Evolutionary conservation across 2,888 invertebrate species (phyloP), one percentile per base, ranked within the genome.

Genomic region (Alloplasta piceator): DNA sequence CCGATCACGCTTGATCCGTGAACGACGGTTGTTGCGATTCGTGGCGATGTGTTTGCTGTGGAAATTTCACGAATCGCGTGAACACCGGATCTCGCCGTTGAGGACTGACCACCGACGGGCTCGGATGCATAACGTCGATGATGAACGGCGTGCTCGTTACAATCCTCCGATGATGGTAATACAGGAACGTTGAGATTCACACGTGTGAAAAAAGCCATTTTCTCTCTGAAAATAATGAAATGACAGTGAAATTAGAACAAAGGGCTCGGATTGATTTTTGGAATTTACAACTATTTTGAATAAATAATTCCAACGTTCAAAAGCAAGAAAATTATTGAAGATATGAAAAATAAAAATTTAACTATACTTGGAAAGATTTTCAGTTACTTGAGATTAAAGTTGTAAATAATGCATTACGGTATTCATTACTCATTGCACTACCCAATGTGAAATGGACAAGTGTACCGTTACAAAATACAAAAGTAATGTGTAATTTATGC

Each of bases 201-300:
- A 87, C 96, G 95, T 0, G 98, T 98, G 92, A 98, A 98, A 93
- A 98, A 98, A 55, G 98, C 98, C 96, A 98, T 98, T 93, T 98
- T 98, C 93, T 98, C 98, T 93, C 98, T 98, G 93, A 41, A 94
- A 94, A 90, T 68, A 26, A 73, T 81, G 63, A 76, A 75, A 93
- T 50, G 93, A 93, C 90, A 82, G 78, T 75, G 71, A 63, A 48
- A 56, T n/a, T n/a, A n/a, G n/a, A n/a, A n/a, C n/a, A 16, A 76
- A 67, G 7, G 43, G 10, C 63, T 39, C 3, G 26, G 26, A 26
- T 26, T 26, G 3, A 26, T 26, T 26, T 26, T 26, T 26, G 26
- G 26, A 26, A 26, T 26, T 26, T 26, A 3, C 3, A 26, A 26
- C 3, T 26, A 26, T 26, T 26, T 26, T 26, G 3, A 26, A 26